These are phyloP conservation scores for Rattus rattus DNA, from an alignment of 2,113 vertebrate genomes.

Conservation along the genomic window DNA sequence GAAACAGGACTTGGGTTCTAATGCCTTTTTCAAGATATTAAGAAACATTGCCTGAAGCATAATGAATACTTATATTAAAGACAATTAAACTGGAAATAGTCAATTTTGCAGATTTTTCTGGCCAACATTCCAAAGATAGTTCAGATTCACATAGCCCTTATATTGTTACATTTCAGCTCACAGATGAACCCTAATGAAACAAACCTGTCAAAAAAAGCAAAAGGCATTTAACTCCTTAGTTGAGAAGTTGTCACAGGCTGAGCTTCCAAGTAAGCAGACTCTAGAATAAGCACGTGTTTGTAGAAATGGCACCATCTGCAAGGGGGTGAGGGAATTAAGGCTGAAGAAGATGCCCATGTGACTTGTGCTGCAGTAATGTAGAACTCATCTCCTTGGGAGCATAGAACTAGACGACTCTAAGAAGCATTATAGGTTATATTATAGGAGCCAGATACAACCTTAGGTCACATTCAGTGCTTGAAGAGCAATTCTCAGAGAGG, in stretches of 20 bases:
- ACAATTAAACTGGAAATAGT: background rate
- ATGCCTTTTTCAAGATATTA: background rate
- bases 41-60: background rate
- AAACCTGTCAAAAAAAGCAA: background rate
- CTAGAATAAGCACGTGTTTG: background rate
- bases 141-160: background rate
- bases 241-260: background rate
- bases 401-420: background rate
- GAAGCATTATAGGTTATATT: background rate
- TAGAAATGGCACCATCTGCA: background rate
- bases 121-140: background rate
- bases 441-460: background rate
- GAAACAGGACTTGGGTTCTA: background rate
- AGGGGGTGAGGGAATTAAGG: background rate
- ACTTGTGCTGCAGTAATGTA: background rate
- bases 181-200: conserved; percentile 2
- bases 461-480: fast-evolving
- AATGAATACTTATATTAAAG: background rate
- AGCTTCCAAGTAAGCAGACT: background rate
- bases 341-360: background rate
- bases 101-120: background rate
- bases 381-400: background rate
- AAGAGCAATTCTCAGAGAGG: background rate
- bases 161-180: conserved; percentile 14
- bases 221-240: background rate